phyloP scores from a whole-genome alignment of 2,888 invertebrate species.

The Stegana nigrithorax region DNA sequence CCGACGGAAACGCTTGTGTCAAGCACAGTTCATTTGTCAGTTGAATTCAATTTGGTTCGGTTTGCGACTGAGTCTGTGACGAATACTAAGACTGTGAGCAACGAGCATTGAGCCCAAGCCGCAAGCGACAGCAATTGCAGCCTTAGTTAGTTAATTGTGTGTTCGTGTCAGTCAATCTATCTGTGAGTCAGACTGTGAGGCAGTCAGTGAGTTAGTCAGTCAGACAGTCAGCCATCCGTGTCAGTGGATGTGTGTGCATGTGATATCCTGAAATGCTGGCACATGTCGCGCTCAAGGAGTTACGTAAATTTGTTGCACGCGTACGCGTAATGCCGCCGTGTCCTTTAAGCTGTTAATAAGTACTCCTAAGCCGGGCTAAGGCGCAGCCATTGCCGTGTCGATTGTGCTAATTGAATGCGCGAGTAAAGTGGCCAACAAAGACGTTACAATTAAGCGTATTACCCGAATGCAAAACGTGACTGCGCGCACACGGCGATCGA shows the following conservation, averaged over 20 bases:
- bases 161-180: not conserved
- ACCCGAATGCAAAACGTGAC: constrained; percentile 45
- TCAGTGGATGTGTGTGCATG: constrained; percentile 11
- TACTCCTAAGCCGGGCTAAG: too few relatives aligned
- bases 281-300: constrained; percentile 21
- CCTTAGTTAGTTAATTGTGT: too few relatives aligned
- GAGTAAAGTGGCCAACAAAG: not conserved
- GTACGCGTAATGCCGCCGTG: too few relatives aligned
- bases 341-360: too few relatives aligned
- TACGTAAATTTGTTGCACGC: constrained; percentile 29
- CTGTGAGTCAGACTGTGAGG: not conserved
- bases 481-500: constrained; percentile 25
- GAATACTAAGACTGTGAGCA: too few relatives aligned
- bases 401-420: constrained; percentile 8
- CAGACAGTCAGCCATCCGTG: not conserved
- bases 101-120: too few relatives aligned
- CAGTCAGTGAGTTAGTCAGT: too few relatives aligned
- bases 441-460: constrained; percentile 55
- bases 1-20: not conserved
- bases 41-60: not conserved
- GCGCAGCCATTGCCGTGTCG: too few relatives aligned
- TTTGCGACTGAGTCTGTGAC: too few relatives aligned
- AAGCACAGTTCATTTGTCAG: too few relatives aligned
- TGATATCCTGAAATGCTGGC: constrained; percentile 23
- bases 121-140: too few relatives aligned